phyloP scores from a whole-genome alignment of 2,888 invertebrate species.

The Hypsopygia costalis region DNA sequence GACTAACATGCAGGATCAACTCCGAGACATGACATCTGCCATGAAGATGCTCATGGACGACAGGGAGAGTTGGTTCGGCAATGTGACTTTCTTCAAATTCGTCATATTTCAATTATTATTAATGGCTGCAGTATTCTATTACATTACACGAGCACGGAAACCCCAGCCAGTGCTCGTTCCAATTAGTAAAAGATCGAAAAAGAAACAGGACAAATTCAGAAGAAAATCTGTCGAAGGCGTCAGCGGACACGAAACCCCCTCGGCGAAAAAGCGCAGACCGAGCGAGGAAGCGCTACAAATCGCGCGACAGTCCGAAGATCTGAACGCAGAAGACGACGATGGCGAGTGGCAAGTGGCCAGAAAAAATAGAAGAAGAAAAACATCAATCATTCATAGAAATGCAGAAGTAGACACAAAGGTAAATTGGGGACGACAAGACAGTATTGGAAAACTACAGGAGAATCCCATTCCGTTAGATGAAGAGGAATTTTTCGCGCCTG shows the following conservation, averaged over 20 bases:
- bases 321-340: conserved; percentile 68
- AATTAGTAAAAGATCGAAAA: conserved; percentile 51
- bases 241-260: conserved; percentile 72
- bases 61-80: conserved; percentile 83
- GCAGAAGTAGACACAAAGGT: conserved; percentile 55
- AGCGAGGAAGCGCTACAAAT: conserved; percentile 87
- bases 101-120: conserved; percentile 71
- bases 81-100: conserved; percentile 79
- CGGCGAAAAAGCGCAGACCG: conserved; percentile 83
- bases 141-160: conserved; percentile 69
- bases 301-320: conserved; percentile 79
- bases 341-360: conserved; percentile 71
- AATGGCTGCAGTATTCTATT: conserved; percentile 69
- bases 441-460: conserved; percentile 62
- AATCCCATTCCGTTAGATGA: conserved; percentile 79
- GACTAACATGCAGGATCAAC: conserved; percentile 82
- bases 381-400: conserved; percentile 58
- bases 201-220: conserved; percentile 66
- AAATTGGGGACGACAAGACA: conserved; percentile 50
- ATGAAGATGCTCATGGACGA: conserved; percentile 82
- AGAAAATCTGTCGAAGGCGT: conserved; percentile 85
- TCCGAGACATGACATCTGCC: conserved; percentile 81
- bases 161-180: conserved; percentile 46
- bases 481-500: conserved; percentile 75
- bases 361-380: conserved; percentile 73